These are phyloP conservation scores for Agelas oroides DNA, from an alignment of 37 sponge, comb jelly and placozoan species.

Conservation along the genomic window DNA sequence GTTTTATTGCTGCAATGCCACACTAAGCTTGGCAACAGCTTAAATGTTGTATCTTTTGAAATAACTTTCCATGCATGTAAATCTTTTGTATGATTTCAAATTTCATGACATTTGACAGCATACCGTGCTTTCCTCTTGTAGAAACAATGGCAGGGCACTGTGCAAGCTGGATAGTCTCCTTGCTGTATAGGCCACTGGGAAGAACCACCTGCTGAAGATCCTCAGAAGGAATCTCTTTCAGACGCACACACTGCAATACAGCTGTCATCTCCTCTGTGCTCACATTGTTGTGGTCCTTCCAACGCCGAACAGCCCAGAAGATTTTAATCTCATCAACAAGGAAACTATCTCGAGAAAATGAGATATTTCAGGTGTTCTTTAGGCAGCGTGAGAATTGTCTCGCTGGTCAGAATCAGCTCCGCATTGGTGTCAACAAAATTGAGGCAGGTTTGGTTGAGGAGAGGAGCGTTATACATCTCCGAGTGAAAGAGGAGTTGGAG, in stretches of 20 bases:
- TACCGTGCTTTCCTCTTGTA: not conserved
- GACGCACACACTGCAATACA: conserved; percentile 24
- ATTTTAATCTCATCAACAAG: conserved; percentile 29
- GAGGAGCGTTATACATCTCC: not conserved
- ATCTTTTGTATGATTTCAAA: too few species aligned
- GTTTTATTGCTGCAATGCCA: too few species aligned
- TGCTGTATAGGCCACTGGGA: conserved; percentile 9
- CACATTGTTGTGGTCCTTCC: conserved; percentile 20
- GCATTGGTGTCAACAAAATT: conserved; percentile 24
- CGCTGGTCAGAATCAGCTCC: not conserved
- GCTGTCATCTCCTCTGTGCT: not conserved
- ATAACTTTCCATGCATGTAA: too few species aligned
- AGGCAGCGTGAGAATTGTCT: conserved; percentile 1
- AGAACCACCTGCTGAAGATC: not conserved
- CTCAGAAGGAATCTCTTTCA: conserved; percentile 12
- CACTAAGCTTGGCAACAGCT: too few species aligned
- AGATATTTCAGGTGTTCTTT: conserved; percentile 22
- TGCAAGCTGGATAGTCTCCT: not conserved
- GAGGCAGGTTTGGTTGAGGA: not conserved
- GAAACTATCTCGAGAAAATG: conserved; percentile 20
- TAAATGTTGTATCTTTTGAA: too few species aligned
- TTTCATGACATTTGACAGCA: too few species aligned
- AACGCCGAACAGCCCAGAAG: conserved; percentile 22
- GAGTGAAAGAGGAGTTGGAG: conserved; percentile 20
- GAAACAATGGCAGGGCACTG: not conserved